Base-by-base conservation (phyloP, 2,888 invertebrate species). In the Tiliacea citrago region DNA sequence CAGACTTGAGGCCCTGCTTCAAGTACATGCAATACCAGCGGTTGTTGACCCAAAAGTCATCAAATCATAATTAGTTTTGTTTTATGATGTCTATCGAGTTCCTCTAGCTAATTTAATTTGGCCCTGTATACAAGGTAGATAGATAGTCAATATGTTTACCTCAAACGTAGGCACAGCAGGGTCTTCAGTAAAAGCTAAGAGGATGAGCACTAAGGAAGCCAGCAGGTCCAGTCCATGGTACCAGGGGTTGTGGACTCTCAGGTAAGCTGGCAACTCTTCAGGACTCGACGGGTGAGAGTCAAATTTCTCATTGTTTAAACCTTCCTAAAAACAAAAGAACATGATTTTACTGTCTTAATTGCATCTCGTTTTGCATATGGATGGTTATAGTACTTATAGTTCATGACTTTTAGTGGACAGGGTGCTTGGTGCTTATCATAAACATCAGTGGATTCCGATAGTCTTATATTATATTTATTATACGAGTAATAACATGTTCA, bases 281-380 rank as follows among this genome's bases (percentile, higher is more conserved):
- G 98, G 98, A 90, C 98, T 98, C 65, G 97, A 97, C 0, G 99
- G 99, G 92, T 99, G 99, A 0, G 98, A 98, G 92, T 98, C 98
- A 91, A 98, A 99, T 93, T 99, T 98, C 93, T 98, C 99, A 94
- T 99, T 99, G 93, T 99, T 98, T 92, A 97, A 97, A 51, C 99
- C 99, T 97, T 99, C 99, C 98, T 98, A 93, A 65, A 95, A 95
- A 82, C n/a, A 74, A 2, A 62, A 73, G 47, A 55, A 77, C 29
- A 51, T 74, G 10, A 39, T n/a, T 12, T 73, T 18, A 65, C 12
- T 7, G n/a, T 39, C n/a, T 29, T n/a, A 35, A 35, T 47, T 49
- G 58, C 1, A 39, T 74, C 12, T 66, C 2, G 1, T 9, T 51
- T 16, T 69, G 69, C 0, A 10, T 21, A n/a, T n/a, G n/a, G n/a